Conservation (phyloP, 2,797 vertebrate species). For the Leptoclinus maculatus region DNA sequence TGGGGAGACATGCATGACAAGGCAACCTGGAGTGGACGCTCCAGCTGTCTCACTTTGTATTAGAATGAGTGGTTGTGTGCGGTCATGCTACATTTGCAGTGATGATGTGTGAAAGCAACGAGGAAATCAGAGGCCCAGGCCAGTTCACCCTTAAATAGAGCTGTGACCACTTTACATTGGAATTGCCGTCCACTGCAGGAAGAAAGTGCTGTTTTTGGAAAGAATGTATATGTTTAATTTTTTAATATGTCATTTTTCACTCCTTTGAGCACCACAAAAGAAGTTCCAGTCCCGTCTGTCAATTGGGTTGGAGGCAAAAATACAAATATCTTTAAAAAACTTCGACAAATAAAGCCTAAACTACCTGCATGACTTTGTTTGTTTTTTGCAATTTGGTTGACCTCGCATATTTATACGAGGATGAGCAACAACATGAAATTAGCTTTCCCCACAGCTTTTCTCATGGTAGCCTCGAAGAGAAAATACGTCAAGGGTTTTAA, state of each 20-base stretch:
- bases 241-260: slow-evolving; percentile 10
- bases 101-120: slow-evolving; percentile 6
- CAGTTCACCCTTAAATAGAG: background rate
- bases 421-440: background rate
- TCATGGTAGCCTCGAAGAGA: background rate
- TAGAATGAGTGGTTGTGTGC: slow-evolving; percentile 27
- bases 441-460: background rate
- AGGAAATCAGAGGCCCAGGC: background rate
- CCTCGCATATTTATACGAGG: background rate
- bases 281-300: background rate
- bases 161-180: background rate
- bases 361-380: no score
- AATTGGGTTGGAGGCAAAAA: background rate
- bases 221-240: slow-evolving; percentile 36
- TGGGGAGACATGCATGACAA: slow-evolving; percentile 36
- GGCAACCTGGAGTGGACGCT: slow-evolving; percentile 50
- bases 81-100: slow-evolving; percentile 15
- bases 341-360: background rate
- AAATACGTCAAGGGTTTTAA: slow-evolving; percentile 8
- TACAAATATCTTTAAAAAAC: background rate
- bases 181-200: background rate
- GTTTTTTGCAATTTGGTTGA: background rate
- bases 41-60: slow-evolving; percentile 53
- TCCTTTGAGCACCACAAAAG: slow-evolving; percentile 11
- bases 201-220: slow-evolving; percentile 8